Evolutionary conservation across 1,140 invertebrate species (phyloP).

Genomic region (Drosophila asahinai): DNA sequence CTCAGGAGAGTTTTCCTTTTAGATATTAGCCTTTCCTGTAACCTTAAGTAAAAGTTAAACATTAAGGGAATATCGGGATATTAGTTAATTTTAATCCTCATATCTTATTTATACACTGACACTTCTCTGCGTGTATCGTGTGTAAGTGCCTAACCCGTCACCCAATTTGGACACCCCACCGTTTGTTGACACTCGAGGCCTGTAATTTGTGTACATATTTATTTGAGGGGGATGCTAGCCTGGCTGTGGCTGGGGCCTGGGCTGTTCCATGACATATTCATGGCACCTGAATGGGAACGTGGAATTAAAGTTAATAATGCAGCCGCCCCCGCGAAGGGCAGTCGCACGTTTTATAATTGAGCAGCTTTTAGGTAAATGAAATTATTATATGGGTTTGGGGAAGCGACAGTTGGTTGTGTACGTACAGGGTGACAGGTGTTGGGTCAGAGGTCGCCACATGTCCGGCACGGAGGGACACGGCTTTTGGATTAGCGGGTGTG

Average conservation of each 20-base stretch:
- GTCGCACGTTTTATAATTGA: conserved; percentile 65
- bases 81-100: too few relatives aligned
- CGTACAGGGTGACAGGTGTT: conserved; percentile 1
- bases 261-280: conserved; percentile 43
- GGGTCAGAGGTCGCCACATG: conserved; percentile 10
- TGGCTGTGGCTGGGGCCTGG: conserved; percentile 11
- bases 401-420: conserved; percentile 29
- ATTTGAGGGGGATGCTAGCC: conserved; percentile 27
- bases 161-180: conserved; percentile 22
- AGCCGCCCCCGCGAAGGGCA: conserved; percentile 33
- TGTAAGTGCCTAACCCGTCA: too few relatives aligned
- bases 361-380: conserved; percentile 65
- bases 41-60: too few relatives aligned
- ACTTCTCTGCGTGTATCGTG: conserved; percentile 5
- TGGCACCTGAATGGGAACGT: conserved; percentile 37
- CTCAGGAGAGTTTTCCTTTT: too few relatives aligned
- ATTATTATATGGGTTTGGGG: conserved; percentile 20
- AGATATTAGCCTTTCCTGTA: too few relatives aligned
- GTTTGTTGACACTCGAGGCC: conserved; percentile 40
- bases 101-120: neutral
- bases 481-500: neutral
- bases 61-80: too few relatives aligned
- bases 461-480: neutral
- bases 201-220: conserved; percentile 61
- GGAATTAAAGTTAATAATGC: conserved; percentile 64